Evolutionary conservation across 1,140 invertebrate genomes (phyloP), one percentile per base, ranked within the genome.

Genomic region (Drosophila grimshawi): DNA sequence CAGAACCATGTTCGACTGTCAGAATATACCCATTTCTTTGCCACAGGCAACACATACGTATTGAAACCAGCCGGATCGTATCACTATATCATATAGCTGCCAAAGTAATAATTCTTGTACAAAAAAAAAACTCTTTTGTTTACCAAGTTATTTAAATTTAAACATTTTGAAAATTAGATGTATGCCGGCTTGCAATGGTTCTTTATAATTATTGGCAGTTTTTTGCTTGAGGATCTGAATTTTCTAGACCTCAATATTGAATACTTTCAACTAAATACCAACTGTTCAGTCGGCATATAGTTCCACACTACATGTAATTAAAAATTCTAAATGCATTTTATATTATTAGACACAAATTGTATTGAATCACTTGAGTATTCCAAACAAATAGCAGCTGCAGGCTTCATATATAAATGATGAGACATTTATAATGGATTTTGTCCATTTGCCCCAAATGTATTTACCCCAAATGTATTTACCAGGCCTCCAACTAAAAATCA

Each of bases 311-410:
- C 5, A 6, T 41, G 56, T n/a, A 57, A 37, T 37, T 27, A 7
- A 27, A 37, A 55, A 55, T 55, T 39, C 11, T 27, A n/a, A 7
- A 32, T 32, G 27, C 30, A 32, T 5, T 33, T 55, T 6, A 37
- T 33, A 27, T n/a, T 29, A n/a, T 19, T 49, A 7, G 7, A 10
- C 7, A 27, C 32, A 2, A 30, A 32, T 10, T 29, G 37, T 59
- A 32, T 39, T 60, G 19, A n/a, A 11, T 32, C 39, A 46, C 30
- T 60, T 60, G 41, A 45, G 43, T 8, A 33, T 60, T 46, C 57
- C 29, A 60, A 33, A 46, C 57, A 60, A 33, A 46, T 45, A 60
- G 43, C 57, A 60, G 57, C 57, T 60, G 43, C 51, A 19, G 6
- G 11, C 19, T 5, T 33, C 5, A 46, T 10, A 30, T 8, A 46